phyloP scores from a whole-genome alignment of 1,140 invertebrate species.

The Cyclargus thomasi region DNA sequence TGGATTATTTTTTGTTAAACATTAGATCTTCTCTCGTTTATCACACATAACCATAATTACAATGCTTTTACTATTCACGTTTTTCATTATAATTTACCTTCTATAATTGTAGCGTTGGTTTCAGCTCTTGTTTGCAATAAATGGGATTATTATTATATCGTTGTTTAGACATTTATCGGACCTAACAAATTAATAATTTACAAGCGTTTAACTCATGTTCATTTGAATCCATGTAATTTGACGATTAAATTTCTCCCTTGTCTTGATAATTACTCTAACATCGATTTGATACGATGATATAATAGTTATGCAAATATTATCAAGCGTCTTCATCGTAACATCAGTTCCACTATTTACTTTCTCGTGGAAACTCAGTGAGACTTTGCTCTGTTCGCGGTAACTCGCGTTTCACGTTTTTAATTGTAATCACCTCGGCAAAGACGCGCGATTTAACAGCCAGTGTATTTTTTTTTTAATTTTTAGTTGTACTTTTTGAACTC shows the following conservation, averaged over 20 bases:
- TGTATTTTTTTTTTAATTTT: background rate
- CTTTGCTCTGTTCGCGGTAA: slow-evolving; percentile 4
- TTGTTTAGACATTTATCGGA: background rate
- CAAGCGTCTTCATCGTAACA: background rate
- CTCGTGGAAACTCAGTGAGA: background rate
- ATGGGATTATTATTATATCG: too few species aligned
- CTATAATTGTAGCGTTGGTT: too few species aligned
- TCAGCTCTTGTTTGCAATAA: too few species aligned
- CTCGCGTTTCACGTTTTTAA: slow-evolving; percentile 12
- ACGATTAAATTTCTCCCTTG: background rate
- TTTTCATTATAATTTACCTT: too few species aligned
- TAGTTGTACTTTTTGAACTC: background rate
- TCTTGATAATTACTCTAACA: background rate
- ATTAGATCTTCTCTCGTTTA: too few species aligned
- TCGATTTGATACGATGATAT: background rate
- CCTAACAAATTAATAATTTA: too few species aligned
- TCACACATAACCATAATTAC: too few species aligned
- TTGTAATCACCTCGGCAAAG: background rate
- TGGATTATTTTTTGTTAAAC: too few species aligned
- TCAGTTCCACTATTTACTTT: background rate
- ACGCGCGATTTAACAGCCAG: background rate
- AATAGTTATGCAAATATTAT: slow-evolving; percentile 1
- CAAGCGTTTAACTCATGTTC: background rate
- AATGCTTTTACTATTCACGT: too few species aligned
- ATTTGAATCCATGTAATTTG: background rate